phyloP scores from a whole-genome alignment of 1,140 invertebrate species.

The Sipha flava region DNA sequence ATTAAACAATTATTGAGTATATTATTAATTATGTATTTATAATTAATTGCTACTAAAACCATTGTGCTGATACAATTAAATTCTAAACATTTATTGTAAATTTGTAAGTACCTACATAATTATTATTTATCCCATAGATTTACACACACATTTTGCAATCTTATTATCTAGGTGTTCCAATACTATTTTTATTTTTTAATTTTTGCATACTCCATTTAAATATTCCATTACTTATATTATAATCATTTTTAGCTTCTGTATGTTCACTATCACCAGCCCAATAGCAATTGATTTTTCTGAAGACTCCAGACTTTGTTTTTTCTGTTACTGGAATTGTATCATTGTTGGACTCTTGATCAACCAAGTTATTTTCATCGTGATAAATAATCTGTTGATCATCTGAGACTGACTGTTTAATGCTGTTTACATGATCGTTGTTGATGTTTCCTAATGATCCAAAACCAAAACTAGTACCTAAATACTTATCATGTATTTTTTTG shows the following conservation, averaged over 20 bases:
- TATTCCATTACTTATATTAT: neutral
- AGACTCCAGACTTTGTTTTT: neutral
- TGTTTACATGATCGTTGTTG: neutral
- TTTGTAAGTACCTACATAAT: neutral
- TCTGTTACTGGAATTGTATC: neutral
- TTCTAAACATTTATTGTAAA: too few relatives aligned
- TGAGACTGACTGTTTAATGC: neutral
- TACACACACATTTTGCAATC: neutral
- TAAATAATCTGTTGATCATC: neutral
- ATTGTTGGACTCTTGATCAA: neutral
- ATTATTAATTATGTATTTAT: neutral
- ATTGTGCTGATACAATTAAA: neutral
- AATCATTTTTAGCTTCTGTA: neutral
- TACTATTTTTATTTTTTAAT: constrained; percentile 4
- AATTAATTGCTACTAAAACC: neutral
- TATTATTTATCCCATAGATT: neutral
- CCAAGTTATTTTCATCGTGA: neutral
- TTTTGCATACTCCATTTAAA: constrained; percentile 11
- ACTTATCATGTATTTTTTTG: constrained; percentile 10
- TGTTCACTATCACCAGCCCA: neutral
- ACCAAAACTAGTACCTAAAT: constrained; percentile 27
- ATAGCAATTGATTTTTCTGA: neutral
- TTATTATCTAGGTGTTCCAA: constrained; percentile 12
- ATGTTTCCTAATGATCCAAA: neutral
- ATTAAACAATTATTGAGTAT: too few relatives aligned